Conservation (phyloP, 1,140 invertebrate genomes). For the Rhopalosiphum padi region DNA sequence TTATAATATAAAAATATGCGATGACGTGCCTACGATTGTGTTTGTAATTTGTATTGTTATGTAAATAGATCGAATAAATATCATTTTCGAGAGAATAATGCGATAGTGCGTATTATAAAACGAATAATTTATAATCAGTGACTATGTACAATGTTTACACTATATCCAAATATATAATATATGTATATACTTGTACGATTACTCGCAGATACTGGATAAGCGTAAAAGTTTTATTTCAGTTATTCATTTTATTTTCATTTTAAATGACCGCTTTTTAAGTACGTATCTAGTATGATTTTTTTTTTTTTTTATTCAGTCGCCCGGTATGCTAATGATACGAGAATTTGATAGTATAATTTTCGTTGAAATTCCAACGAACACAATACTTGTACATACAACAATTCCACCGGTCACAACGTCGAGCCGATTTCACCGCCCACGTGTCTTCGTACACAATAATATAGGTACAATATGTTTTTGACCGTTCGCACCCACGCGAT, state of each 20-base stretch:
- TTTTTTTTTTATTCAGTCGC: background rate
- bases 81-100: background rate
- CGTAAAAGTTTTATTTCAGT: background rate
- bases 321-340: background rate
- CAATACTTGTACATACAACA: background rate
- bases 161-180: background rate
- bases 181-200: background rate
- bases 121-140: background rate
- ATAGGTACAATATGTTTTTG: slow-evolving; percentile 1
- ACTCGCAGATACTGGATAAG: background rate
- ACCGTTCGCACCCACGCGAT: background rate
- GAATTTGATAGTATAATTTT: background rate
- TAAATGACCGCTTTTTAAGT: background rate
- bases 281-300: background rate
- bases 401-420: background rate
- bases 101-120: background rate
- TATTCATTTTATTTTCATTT: background rate
- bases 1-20: background rate
- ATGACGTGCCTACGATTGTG: background rate
- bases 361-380: slow-evolving; percentile 20
- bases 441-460: background rate
- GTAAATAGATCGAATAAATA: background rate
- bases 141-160: background rate
- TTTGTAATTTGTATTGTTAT: background rate
- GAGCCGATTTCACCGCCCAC: slow-evolving; percentile 41